These are phyloP conservation scores for Dryococelus australis DNA, from an alignment of 2,888 invertebrate species.

Conservation along the genomic window DNA sequence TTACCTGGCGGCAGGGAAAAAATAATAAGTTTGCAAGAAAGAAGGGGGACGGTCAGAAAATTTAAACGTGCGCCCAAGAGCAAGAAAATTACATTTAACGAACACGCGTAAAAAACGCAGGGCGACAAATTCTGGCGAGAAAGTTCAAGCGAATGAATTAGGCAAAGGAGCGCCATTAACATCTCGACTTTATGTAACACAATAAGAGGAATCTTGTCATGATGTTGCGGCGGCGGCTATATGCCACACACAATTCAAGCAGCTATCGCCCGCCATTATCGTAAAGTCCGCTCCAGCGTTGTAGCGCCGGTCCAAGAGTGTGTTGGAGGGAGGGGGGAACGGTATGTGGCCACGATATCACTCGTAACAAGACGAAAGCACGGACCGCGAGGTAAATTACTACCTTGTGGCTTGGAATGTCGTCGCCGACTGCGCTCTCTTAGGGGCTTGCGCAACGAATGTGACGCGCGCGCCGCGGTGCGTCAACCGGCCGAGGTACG, in stretches of 20 bases:
- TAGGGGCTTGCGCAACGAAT: background rate
- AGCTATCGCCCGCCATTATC: background rate
- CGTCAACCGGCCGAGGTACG: background rate
- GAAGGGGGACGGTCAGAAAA: background rate
- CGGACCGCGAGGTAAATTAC: background rate
- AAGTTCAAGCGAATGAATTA: background rate
- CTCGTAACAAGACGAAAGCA: background rate
- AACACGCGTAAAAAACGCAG: background rate
- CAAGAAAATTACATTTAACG: slow-evolving; percentile 13
- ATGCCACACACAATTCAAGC: background rate
- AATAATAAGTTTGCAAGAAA: background rate
- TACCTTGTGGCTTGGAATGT: background rate
- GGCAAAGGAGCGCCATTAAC: background rate
- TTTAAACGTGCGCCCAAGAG: background rate
- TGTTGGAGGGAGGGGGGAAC: slow-evolving; percentile 61
- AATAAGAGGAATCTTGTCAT: background rate
- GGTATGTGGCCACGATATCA: slow-evolving; percentile 61
- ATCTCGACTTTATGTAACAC: background rate
- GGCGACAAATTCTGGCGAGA: background rate
- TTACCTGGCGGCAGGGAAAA: background rate
- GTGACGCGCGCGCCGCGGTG: background rate
- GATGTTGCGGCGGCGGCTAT: background rate
- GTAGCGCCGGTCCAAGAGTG: slow-evolving; percentile 59
- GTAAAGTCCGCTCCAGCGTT: slow-evolving; percentile 33
- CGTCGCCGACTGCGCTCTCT: background rate